These are phyloP conservation scores for Sarcoramphus papa DNA, from an alignment of 2,797 vertebrate genomes.

Conservation along the genomic window DNA sequence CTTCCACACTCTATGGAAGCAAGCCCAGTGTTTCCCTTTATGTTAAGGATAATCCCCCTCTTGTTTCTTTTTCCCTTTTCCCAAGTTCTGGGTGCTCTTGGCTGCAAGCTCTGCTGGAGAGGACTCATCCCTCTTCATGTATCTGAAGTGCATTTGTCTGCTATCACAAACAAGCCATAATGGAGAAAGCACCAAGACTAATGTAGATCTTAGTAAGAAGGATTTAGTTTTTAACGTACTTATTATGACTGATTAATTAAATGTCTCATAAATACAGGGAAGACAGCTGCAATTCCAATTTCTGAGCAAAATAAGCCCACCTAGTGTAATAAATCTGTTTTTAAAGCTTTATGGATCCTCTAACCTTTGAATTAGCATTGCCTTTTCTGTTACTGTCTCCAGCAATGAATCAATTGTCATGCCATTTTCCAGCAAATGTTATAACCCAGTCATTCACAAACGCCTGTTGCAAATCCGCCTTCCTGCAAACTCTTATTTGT, in stretches of 20 bases:
- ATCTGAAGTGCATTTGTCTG: background rate
- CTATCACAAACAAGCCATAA: background rate
- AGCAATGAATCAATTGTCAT: background rate
- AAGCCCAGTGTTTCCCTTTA: rapidly evolving
- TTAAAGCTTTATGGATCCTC: background rate
- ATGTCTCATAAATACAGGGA: background rate
- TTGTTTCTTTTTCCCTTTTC: background rate
- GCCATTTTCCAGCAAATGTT: background rate
- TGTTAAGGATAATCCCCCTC: background rate
- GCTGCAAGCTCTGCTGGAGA: background rate
- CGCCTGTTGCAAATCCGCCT: background rate
- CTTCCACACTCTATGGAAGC: rapidly evolving
- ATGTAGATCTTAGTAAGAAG: background rate
- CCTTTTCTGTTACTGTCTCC: background rate
- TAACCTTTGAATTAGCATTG: conserved; percentile 2
- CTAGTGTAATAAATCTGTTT: background rate
- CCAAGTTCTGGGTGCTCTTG: background rate
- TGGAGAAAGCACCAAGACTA: background rate
- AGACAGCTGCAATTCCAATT: background rate
- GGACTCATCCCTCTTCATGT: background rate
- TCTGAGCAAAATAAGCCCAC: background rate
- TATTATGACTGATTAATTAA: conserved; percentile 18
- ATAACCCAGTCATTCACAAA: conserved; percentile 10
- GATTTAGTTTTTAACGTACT: background rate
- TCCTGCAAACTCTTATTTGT: conserved; percentile 36